These are phyloP conservation scores for Synergus laeviventris DNA, from an alignment of 2,888 invertebrate genomes.

Conservation along the genomic window DNA sequence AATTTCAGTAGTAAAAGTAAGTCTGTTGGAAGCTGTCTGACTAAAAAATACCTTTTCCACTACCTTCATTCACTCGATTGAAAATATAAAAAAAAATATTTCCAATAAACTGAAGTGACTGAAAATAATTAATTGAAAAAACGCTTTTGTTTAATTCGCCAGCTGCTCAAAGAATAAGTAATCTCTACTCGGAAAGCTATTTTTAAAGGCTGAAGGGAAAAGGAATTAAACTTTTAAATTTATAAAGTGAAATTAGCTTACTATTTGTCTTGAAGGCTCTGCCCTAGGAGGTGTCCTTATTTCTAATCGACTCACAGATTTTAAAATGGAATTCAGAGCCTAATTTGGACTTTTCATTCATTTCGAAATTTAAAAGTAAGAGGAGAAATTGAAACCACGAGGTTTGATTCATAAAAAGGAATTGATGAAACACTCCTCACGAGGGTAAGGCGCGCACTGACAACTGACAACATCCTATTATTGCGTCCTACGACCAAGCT, in stretches of 20 bases:
- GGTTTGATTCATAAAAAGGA: slow-evolving; percentile 44
- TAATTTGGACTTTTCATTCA: not conserved
- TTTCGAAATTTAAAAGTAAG: slow-evolving; percentile 16
- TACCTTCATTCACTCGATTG: too few species aligned
- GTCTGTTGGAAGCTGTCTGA: too few species aligned
- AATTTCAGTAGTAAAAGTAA: not conserved
- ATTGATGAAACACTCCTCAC: slow-evolving; percentile 60
- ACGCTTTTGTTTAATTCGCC: too few species aligned
- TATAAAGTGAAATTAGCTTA: slow-evolving; percentile 6
- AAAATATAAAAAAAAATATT: too few species aligned
- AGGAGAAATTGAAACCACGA: slow-evolving; percentile 48
- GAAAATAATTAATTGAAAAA: too few species aligned
- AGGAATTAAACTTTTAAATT: not conserved
- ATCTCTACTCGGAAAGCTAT: not conserved
- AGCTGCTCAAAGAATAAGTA: not conserved
- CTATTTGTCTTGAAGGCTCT: slow-evolving; percentile 10
- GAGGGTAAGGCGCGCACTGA: slow-evolving; percentile 67
- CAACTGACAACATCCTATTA: slow-evolving; percentile 58
- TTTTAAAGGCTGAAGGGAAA: not conserved
- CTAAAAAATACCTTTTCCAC: not conserved
- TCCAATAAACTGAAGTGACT: too few species aligned
- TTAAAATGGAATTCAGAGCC: not conserved
- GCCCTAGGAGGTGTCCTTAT: slow-evolving; percentile 29
- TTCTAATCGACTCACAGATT: not conserved
- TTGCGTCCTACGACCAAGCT: slow-evolving; percentile 53